Evolutionary conservation across 2,113 vertebrate genomes (phyloP).

Genomic region (Aleadryas rufinucha): DNA sequence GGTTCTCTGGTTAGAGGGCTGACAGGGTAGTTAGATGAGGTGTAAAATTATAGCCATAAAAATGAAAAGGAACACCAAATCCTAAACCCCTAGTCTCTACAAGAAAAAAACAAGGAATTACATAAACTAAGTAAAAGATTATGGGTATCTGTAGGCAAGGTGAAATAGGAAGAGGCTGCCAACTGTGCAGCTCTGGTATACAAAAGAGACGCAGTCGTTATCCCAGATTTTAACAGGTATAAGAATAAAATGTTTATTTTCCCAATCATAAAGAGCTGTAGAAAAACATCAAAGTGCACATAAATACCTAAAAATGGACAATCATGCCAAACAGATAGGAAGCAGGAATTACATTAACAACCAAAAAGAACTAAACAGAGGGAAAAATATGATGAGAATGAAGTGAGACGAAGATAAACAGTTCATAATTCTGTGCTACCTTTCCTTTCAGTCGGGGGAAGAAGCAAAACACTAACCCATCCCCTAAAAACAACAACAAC

Average conservation of each 20-base stretch:
- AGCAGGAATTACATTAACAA: neutral
- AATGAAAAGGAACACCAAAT: neutral
- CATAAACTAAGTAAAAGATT: neutral
- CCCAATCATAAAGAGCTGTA: neutral
- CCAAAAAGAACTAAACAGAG: neutral
- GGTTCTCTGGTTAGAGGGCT: neutral
- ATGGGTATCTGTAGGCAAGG: neutral
- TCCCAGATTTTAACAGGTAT: neutral
- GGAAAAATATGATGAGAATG: neutral
- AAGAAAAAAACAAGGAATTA: neutral
- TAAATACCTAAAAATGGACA: neutral
- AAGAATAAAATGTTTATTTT: neutral
- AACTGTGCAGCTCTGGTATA: neutral
- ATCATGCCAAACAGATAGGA: neutral
- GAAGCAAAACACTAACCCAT: neutral
- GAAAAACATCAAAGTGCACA: neutral
- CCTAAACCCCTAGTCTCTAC: neutral
- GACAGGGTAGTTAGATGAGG: neutral
- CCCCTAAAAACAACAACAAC: neutral
- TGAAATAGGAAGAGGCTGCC: neutral
- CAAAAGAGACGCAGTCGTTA: fast-evolving
- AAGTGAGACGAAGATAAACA: neutral
- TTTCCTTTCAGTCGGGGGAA: neutral
- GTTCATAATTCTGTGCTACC: neutral
- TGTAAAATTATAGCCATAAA: neutral